Evolutionary conservation across 2,888 invertebrate species (phyloP).

Genomic region (Coelinius sp.): DNA sequence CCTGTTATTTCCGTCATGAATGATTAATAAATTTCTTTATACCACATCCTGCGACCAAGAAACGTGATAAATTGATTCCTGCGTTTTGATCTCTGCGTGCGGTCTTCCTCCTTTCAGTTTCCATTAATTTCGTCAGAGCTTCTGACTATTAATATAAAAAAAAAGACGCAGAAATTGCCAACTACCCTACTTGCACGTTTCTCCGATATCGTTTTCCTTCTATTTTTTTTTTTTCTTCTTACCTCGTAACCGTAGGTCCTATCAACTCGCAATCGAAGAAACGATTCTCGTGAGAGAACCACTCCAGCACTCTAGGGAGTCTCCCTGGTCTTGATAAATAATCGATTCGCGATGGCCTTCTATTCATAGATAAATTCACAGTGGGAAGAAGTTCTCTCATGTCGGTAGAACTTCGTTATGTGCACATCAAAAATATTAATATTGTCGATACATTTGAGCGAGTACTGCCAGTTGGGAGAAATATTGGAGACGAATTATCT

Average conservation of each 20-base stretch:
- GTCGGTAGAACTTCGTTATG: slow-evolving; percentile 57
- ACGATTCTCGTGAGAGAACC: slow-evolving; percentile 45
- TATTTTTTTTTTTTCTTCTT: background rate
- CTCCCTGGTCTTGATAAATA: slow-evolving; percentile 55
- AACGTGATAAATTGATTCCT: background rate
- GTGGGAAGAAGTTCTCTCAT: too few species aligned
- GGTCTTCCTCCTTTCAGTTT: background rate
- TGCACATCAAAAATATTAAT: slow-evolving; percentile 4
- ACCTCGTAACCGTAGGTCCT: slow-evolving; percentile 48
- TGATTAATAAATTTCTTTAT: background rate
- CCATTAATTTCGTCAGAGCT: slow-evolving; percentile 45
- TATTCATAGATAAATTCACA: slow-evolving; percentile 36
- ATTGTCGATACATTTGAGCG: background rate
- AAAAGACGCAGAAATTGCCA: slow-evolving; percentile 33
- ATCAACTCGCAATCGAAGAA: slow-evolving; percentile 47
- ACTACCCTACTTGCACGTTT: slow-evolving; percentile 33
- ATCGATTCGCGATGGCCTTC: slow-evolving; percentile 61
- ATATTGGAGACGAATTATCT: background rate
- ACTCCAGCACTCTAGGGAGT: slow-evolving; percentile 41
- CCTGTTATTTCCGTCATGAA: too few species aligned
- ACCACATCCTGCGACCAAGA: background rate
- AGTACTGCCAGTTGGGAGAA: background rate
- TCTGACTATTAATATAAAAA: slow-evolving; percentile 45
- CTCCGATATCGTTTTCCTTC: slow-evolving; percentile 6
- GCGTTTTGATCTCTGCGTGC: background rate